Base-by-base conservation (phyloP, 1,140 invertebrate species). In the Drosophila gunungcola region DNA sequence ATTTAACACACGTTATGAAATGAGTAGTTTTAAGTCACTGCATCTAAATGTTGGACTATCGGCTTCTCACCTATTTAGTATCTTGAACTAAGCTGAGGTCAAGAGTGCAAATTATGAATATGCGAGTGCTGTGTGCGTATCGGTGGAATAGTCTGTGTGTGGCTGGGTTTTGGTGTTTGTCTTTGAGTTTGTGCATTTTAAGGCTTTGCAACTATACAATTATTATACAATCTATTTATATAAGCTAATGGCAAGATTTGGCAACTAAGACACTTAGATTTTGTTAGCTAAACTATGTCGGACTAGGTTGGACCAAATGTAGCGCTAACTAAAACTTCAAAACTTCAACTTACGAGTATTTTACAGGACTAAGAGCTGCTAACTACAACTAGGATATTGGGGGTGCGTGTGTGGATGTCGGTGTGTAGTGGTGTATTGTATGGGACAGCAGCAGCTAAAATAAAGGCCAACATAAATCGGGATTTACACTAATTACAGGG, bases 221-320 rank as follows among this genome's bases (percentile, higher is more conserved):
- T 73, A 52, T 46, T 45, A 49, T 64, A 69, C 65, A 36, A 39
- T 62, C 78, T 68, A 62, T 75, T 58, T 57, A 62, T 74, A 57
- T 64, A 73, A 72, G 75, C 63, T 56, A 63, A 60, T 89, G 68
- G 60, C 79, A 83, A 88, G 78, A 65, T 34, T 67, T 68, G 76
- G 84, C 80, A 89, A 78, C 84, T 89, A 89, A 67, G 77, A 89
- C 84, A 89, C 69, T 78, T 78, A 89, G 80, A 89, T 57, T 74
- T 78, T 29, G 55, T 32, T 74, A 54, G 58, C 80, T 80, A 68
- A 45, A 67, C 80, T 85, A 80, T 57, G 60, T 70, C 67, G 52
- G 74, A 62, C 73, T 72, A 78, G 38, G 46, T 75, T 38, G 29
- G 52, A 67, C 58, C 21, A 57, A 83, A 52, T 53, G 73, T 84